A percentile compares a stretch with the other conserved stretches of the same genome.
Conservation (phyloP, 1,140 invertebrate species). For the Radopholus similis region DNA sequence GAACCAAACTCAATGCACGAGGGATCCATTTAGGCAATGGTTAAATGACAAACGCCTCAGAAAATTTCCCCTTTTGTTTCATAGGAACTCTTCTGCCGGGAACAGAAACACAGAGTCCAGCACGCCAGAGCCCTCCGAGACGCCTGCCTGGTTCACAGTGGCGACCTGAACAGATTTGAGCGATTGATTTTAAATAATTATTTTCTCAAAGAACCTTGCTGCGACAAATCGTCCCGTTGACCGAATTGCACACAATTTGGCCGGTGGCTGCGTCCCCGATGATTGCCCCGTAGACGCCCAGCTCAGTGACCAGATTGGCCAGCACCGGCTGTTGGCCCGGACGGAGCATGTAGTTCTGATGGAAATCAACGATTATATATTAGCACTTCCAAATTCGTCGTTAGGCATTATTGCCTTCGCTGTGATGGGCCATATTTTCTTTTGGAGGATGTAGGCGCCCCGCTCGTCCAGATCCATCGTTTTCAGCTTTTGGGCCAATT, state of each 20-base stretch:
- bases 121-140: not conserved
- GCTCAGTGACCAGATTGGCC: constrained; percentile 75
- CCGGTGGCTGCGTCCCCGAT: constrained; percentile 67
- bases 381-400: not conserved
- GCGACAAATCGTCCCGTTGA: not conserved
- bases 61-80: no score
- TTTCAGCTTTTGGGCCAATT: constrained; percentile 70
- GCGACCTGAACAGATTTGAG: not conserved
- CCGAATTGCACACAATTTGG: constrained; percentile 63
- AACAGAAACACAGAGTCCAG: constrained; percentile 4
- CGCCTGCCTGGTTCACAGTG: not conserved
- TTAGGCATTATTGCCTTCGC: constrained; percentile 36
- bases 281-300: constrained; percentile 84
- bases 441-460: constrained; percentile 88
- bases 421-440: constrained; percentile 61
- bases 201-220: not conserved
- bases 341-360: constrained; percentile 75
- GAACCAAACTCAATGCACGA: no score
- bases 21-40: no score
- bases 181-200: not conserved
- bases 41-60: no score
- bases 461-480: constrained; percentile 70
- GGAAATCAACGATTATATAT: not conserved
- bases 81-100: not conserved
- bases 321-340: constrained; percentile 65